phyloP scores from a whole-genome alignment of 2,797 vertebrate species.

The Pygocentrus nattereri region DNA sequence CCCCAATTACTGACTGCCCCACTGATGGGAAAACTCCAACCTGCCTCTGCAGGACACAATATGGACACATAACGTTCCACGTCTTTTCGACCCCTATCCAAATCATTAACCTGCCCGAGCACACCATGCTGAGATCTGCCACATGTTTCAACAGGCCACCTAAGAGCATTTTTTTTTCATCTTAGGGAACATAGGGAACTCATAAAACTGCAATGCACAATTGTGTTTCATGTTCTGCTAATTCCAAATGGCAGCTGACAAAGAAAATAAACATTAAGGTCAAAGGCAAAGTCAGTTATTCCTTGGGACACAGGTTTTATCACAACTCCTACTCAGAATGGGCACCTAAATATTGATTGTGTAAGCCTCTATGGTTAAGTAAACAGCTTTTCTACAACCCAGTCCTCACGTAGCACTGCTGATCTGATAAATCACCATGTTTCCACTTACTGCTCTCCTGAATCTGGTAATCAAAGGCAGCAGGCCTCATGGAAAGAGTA shows the following conservation, averaged over 20 bases:
- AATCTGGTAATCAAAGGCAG: constrained; percentile 8
- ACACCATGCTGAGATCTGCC: constrained; percentile 1
- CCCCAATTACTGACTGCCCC: constrained; percentile 39
- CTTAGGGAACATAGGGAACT: neutral
- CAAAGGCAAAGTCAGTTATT: neutral
- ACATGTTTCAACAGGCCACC: constrained; percentile 21
- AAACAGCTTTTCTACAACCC: neutral
- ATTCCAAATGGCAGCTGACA: neutral
- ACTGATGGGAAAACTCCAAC: constrained; percentile 42
- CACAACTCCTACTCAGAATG: neutral
- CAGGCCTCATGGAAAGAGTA: neutral
- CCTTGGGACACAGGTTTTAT: neutral
- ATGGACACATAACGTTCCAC: constrained; percentile 13
- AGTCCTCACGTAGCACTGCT: neutral
- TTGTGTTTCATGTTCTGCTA: neutral
- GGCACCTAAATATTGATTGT: neutral
- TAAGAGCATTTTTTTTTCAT: neutral
- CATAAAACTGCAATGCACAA: neutral
- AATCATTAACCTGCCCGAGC: constrained; percentile 7
- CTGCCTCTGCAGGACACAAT: neutral
- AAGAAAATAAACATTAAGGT: neutral
- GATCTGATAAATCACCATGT: neutral
- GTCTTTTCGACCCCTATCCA: constrained; percentile 8
- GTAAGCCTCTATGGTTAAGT: neutral
- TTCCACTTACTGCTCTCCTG: neutral